Base-by-base conservation (phyloP, 2,113 vertebrate genomes). In the Bujurquina vittata region DNA sequence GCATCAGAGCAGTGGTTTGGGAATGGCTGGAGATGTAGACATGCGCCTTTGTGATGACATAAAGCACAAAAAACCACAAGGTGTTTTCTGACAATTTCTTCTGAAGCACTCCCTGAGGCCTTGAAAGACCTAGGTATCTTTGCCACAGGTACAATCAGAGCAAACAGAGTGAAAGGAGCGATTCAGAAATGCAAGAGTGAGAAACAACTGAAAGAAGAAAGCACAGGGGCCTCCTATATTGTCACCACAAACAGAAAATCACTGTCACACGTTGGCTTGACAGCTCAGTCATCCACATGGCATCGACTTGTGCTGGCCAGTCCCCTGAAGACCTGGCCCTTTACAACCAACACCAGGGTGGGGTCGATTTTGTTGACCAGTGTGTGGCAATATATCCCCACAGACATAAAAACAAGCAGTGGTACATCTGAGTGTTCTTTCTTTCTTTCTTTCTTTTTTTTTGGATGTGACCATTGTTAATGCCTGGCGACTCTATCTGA, bases 241-340 rank as follows among this genome's bases (percentile, higher is more conserved):
- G 74, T 76, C 35, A 76, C 33, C 59, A 37, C 22, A 49, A 23
- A 9, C 43, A 12, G 5, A 77, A 52, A 83, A 67, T 67, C 61
- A 26, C 60, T 76, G 61, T 58, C 60, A 67, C 54, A 77, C 7
- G 14, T 69, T 59, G 59, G 35, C 11, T 80, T 1, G 40, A 75
- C 10, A 59, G 60, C 29, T 80, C 60, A 80, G 43, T 55, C 5
- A 58, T 77, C 52, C 49, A 65, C 77, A 75, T 58, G 67, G 52
- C 22, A 20, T 79, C 35, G 2, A 33, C 49, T 59, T 52, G 65
- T 17, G 22, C n/a, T 58, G 67, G 37, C 29, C 77, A 35, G 33
- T 35, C 7, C 33, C 67, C 58, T 46, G 1, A 26, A 60, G 29
- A 43, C 73, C 12, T 57, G 17, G 23, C 26, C 26, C 43, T 73